Evolutionary conservation across 2,113 vertebrate genomes (phyloP), one percentile per base, ranked within the genome.

Genomic region (Halichoerus grypus): DNA sequence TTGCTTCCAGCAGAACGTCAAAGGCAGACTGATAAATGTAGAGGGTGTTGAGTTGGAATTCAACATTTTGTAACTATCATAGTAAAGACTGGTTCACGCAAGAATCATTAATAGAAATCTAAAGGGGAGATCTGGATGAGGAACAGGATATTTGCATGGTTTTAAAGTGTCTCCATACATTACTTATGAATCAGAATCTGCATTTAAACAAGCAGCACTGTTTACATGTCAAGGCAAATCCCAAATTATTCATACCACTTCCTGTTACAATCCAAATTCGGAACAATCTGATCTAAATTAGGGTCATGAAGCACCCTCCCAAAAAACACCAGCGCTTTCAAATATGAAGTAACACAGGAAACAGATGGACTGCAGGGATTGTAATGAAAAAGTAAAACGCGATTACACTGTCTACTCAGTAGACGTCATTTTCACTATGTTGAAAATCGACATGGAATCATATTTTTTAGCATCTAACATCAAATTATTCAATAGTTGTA

Each of bases 291-390:
- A 79, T 59, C 67, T 83, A 79, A 95, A 74, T 80, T 31, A 59
- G 77, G 51, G 5, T 83, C 55, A 83, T 39, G 67, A 63, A 91
- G 42, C 69, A 16, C 15, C 31, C 49, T 53, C 28, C 72, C 21
- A 65, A 36, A 69, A 10, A 55, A 63, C 33, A 59, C 8, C 85
- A 86, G 28, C 24, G 26, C 59, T 91, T 76, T 71, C 74, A 91
- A 65, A 83, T 16, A 57, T 21, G 36, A 83, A 96, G 63, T 26
- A 57, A 33, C 81, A 79, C 53, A 88, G 90, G 76, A 94, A 79
- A 83, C 46, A 79, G 74, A 95, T 16, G 33, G 59, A 65, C 11
- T 8, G 15, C 31, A 57, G 59, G 65, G 82, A 88, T 3, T 72
- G 67, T 67, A 79, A 5, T 24, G 36, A 84, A 51, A 82, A 72